Evolutionary conservation across 2,113 vertebrate species (phyloP), one percentile per base, ranked within the genome.

Genomic region (Sterrhoptilus dennistouni): DNA sequence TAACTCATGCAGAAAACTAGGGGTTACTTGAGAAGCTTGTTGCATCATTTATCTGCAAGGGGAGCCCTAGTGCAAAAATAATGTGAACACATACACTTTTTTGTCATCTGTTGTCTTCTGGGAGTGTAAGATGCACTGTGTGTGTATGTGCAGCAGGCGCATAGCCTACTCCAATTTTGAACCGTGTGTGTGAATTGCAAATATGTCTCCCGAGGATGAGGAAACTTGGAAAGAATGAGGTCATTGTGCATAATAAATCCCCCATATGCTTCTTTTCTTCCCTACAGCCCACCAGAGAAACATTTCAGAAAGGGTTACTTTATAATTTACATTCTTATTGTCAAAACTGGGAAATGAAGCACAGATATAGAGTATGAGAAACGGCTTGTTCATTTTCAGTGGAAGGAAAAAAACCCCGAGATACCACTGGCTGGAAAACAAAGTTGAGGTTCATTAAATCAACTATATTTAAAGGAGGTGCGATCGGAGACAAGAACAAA

Each of bases 261-360:
- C 75, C 87, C 82, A 88, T 95, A 93, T 96, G 95, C 83, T 87
- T 91, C 82, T 92, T 33, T 90, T 93, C 87, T 96, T 66, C 88
- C 59, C 82, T 94, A 66, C 31, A 78, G 29, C 64, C 79, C 93
- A 71, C 92, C 92, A 38, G 85, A 95, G 85, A 92, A 95, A 90
- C 56, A 71, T 94, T 96, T 91, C 64, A 52, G 79, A 71, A 89
- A 90, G 50, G 47, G 71, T 91, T 93, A 70, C 79, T 92, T 80
- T 91, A 94, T 83, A 91, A 95, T 90, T 97, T 95, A 95, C 85
- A 92, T 96, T 95, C 92, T 60, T 78, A 45, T 89, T 96, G 90
- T 90, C 85, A 94, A 74, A 93, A 69, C 83, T 60, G 79, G 82
- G 92, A 91, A 96, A 96, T 28, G 78, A 83, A 96, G 59, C 47